Conservation (phyloP, 23 tunicate genomes). For the Halocynthia roretzi region DNA sequence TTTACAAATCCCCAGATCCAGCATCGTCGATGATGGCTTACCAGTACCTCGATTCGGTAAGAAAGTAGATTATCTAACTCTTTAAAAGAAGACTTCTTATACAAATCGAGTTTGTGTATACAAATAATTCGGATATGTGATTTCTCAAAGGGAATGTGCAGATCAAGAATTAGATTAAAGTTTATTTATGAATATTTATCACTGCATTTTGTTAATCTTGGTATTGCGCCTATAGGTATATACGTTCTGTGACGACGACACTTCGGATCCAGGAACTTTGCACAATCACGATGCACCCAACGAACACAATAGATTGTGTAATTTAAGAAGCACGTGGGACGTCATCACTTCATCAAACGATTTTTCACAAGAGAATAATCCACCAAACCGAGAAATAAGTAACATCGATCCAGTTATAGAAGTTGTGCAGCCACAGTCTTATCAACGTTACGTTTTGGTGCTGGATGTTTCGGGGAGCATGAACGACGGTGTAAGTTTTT, state of each 20-base stretch:
- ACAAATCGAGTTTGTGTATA: too few species aligned
- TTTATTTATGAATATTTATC: too few species aligned
- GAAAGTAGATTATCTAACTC: background rate
- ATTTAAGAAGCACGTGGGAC: conserved; percentile 49
- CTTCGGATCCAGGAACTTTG: conserved; percentile 23
- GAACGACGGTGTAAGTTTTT: conserved; percentile 40
- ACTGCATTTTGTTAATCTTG: background rate
- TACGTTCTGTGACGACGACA: conserved; percentile 51
- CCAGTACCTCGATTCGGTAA: conserved; percentile 41
- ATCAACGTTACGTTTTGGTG: conserved; percentile 45
- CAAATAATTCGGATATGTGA: background rate
- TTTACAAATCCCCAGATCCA: conserved; percentile 20
- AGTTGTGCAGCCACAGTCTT: conserved; percentile 20
- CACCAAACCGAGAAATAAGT: conserved; percentile 1
- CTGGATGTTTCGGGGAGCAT: conserved; percentile 65
- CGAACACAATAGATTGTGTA: conserved; percentile 46
- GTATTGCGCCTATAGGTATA: conserved; percentile 21
- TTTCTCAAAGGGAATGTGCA: background rate
- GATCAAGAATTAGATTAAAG: background rate
- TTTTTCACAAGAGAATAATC: conserved; percentile 21
- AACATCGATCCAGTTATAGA: conserved; percentile 32
- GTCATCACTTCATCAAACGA: conserved; percentile 36
- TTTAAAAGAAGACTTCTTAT: too few species aligned
- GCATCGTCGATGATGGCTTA: conserved; percentile 56
- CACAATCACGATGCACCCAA: conserved; percentile 58